phyloP scores from a whole-genome alignment of 2,113 vertebrate species.

The Thamnophis sirtalis region DNA sequence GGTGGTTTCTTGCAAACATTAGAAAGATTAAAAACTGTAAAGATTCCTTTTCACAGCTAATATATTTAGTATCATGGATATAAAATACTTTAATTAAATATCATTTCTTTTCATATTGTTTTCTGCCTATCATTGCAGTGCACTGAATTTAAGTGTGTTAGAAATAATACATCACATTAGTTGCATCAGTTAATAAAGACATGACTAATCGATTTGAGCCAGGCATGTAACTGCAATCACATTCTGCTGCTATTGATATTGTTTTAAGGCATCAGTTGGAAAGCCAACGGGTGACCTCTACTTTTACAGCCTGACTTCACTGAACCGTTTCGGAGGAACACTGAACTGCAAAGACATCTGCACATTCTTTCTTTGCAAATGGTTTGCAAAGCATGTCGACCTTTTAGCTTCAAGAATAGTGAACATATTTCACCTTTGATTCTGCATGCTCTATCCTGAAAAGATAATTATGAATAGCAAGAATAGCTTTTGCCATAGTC shows the following conservation, averaged over 20 bases:
- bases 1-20: not conserved
- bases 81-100: slow-evolving; percentile 23
- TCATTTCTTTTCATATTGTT: not conserved
- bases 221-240: not conserved
- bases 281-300: not conserved
- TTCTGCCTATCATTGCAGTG: not conserved
- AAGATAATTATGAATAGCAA: not conserved
- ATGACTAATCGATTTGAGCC: not conserved
- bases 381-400: not conserved
- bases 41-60: not conserved
- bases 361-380: not conserved
- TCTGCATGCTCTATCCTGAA: not conserved
- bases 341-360: not conserved
- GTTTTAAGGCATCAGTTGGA: not conserved
- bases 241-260: not conserved
- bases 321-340: not conserved
- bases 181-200: not conserved
- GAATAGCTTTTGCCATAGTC: not conserved
- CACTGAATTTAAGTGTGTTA: not conserved
- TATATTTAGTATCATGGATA: slow-evolving; percentile 14
- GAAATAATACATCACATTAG: not conserved
- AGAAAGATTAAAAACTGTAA: not conserved
- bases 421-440: not conserved
- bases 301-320: not conserved
- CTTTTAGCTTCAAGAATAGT: not conserved